Conservation (phyloP, 2,888 invertebrate genomes). For the Chelonus formosanus region DNA sequence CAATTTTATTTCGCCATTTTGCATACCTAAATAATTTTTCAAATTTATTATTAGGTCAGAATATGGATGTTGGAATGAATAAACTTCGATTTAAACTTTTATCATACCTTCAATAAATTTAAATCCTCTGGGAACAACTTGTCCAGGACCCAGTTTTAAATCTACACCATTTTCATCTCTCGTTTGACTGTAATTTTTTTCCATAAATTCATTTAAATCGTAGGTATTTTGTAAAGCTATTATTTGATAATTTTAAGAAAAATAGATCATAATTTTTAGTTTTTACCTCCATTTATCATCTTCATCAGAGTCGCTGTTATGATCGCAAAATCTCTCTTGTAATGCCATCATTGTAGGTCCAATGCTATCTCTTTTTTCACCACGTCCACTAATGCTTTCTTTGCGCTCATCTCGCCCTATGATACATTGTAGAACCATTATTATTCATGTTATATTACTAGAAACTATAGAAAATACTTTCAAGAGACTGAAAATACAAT, state of each 20-base stretch:
- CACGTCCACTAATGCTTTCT: constrained; percentile 63
- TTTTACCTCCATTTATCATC: constrained; percentile 65
- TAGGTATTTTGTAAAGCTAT: too few relatives aligned
- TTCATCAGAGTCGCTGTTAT: constrained; percentile 70
- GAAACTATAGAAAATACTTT: too few relatives aligned
- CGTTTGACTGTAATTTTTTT: constrained; percentile 47
- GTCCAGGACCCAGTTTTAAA: constrained; percentile 78
- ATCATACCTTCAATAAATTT: constrained; percentile 67
- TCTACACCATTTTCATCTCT: constrained; percentile 62
- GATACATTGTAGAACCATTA: constrained; percentile 39
- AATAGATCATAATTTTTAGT: neutral
- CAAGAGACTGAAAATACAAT: too few relatives aligned
- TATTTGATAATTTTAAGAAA: too few relatives aligned
- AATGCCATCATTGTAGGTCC: constrained; percentile 66
- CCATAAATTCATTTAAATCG: too few relatives aligned
- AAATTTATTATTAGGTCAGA: constrained; percentile 16
- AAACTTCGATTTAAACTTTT: constrained; percentile 17
- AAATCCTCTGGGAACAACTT: constrained; percentile 81
- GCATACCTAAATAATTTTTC: constrained; percentile 64
- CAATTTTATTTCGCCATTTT: constrained; percentile 84
- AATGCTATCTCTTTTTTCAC: constrained; percentile 69
- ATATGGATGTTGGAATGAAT: constrained; percentile 11
- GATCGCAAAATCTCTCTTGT: constrained; percentile 67
- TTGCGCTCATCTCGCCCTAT: constrained; percentile 68
- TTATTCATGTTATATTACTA: neutral